phyloP scores from a whole-genome alignment of 2,113 vertebrate species.

The Alces alces region DNA sequence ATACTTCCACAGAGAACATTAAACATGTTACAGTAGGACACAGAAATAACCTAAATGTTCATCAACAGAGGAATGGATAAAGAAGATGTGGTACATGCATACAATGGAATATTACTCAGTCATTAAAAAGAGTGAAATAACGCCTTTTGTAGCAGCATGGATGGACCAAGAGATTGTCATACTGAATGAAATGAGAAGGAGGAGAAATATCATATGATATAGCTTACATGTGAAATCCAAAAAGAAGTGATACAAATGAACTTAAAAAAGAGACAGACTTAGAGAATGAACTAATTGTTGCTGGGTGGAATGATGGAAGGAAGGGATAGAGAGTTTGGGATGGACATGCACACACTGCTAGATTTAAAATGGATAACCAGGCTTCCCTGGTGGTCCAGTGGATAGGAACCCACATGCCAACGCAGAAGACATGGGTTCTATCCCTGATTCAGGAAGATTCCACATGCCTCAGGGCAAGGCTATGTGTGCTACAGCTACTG shows the following conservation, averaged over 20 bases:
- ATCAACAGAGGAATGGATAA: background rate
- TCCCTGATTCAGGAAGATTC: too few species aligned
- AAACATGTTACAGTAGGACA: background rate
- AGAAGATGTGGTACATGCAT: background rate
- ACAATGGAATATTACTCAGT: background rate
- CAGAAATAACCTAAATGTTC: background rate
- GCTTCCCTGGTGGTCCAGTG: too few species aligned
- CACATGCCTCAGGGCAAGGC: too few species aligned
- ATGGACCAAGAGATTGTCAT: background rate
- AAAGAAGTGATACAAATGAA: background rate
- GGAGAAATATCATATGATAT: background rate
- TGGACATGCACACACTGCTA: background rate
- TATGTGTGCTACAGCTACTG: too few species aligned
- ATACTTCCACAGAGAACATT: background rate
- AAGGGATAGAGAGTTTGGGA: background rate
- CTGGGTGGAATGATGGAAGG: background rate
- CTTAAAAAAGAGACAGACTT: background rate
- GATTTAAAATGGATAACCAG: background rate
- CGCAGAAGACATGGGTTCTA: too few species aligned
- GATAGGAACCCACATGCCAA: too few species aligned
- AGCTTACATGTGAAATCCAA: background rate
- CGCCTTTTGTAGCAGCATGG: background rate
- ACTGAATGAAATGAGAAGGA: background rate
- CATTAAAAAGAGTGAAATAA: background rate
- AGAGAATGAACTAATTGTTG: background rate